Evolutionary conservation across 2,113 vertebrate species (phyloP), one percentile per base, ranked within the genome.

Genomic region (Potamarius usumacintae): DNA sequence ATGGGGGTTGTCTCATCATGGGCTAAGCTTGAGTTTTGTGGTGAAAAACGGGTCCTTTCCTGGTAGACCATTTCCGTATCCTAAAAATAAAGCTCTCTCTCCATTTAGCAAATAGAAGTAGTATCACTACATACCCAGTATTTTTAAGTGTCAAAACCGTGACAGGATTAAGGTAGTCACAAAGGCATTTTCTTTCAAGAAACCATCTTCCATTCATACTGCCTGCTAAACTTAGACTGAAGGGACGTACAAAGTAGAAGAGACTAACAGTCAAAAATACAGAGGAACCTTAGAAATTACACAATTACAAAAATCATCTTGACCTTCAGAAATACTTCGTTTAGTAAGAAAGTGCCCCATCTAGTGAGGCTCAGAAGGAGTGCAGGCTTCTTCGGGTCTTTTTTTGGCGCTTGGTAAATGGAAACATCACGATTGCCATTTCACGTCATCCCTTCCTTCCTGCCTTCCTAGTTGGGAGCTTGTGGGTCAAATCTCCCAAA

Each of bases 351-450:
- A 78, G 2, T 80, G 72, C 86, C 20, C 89, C 89, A 90, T 86
- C 89, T 90, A 86, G 89, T 90, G 89, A 82, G 57, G 15, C 4
- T 82, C 2, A 48, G 57, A 30, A 17, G 30, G 9, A 22, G 14
- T 82, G 53, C 78, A 87, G 42, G 25, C 42, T 50, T 55, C 7
- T 53, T 27, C 4, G 42, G 42, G 42, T 42, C 42, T 42, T 42
- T 42, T 42, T 42, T 42, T 42, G 42, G 42, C 42, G 42, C 42
- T 65, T 81, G 52, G 7, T 11, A 34, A 81, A 20, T 34, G 27
- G 42, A 81, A 42, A 42, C 42, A 4, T 42, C 2, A 42, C 42
- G 42, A 2, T 42, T 42, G 42, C 42, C 4, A 42, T 42, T 42
- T 42, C 42, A 42, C 4, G 3, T 42, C 42, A 42, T 42, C 42